Percentiles rank a stretch among this genome's conserved stretches.
These are phyloP conservation scores for Drosophila lacteicornis DNA, from an alignment of 1,140 invertebrate species.

Conservation along the genomic window DNA sequence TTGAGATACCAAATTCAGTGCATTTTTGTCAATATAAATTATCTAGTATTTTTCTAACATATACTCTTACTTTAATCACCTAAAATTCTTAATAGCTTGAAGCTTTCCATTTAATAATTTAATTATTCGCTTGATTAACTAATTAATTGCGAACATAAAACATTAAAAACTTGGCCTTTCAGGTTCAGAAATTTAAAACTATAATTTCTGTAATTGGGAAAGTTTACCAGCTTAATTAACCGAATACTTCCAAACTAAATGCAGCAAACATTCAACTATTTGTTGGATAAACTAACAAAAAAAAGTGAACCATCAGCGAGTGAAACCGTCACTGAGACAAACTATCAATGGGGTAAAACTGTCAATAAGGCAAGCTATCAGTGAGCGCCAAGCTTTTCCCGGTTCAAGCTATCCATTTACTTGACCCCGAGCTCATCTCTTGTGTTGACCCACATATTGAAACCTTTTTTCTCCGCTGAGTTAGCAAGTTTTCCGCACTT, in stretches of 20 bases:
- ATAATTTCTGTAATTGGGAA: slow-evolving; percentile 1
- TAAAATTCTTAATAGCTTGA: neutral
- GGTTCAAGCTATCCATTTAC: slow-evolving; percentile 35
- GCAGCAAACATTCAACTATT: neutral
- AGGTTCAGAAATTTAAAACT: neutral
- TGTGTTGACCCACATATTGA: slow-evolving; percentile 45
- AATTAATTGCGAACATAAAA: neutral
- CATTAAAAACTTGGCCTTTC: neutral
- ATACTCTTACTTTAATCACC: no score
- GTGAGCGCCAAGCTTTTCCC: slow-evolving; percentile 3
- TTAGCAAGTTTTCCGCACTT: slow-evolving; percentile 34
- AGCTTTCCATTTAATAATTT: neutral
- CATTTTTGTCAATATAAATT: no score
- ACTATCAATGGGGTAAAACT: slow-evolving; percentile 35
- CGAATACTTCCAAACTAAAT: neutral
- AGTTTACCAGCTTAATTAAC: slow-evolving; percentile 2
- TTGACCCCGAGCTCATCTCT: slow-evolving; percentile 47
- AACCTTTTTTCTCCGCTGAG: slow-evolving; percentile 22
- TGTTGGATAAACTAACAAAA: neutral
- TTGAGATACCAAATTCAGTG: no score
- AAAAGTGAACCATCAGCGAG: slow-evolving; percentile 5
- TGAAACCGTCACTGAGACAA: slow-evolving; percentile 14
- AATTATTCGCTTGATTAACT: no score
- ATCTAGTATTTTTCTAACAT: neutral
- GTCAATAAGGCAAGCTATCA: slow-evolving; percentile 37